Evolutionary conservation across 2,113 vertebrate species (phyloP), one percentile per base, ranked within the genome.

Genomic region (Antennarius striatus): DNA sequence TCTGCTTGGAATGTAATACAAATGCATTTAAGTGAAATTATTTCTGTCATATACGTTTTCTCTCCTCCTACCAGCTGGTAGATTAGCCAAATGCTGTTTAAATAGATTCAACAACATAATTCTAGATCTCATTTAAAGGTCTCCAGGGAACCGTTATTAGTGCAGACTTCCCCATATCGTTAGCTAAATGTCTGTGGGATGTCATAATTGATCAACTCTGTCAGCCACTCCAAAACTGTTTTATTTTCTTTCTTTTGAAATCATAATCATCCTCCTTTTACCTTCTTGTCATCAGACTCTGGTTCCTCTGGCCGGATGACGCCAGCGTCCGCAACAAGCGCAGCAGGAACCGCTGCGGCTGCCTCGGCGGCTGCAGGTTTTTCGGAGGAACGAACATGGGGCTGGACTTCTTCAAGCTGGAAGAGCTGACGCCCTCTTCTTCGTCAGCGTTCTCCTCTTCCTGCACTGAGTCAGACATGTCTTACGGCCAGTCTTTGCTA

Each of bases 271-370:
- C 45, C 16, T 9, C 9, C 12, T 1, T 15, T n/a, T 29, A 0
- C 32, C 11, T 6, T 36, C 3, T 14, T 50, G 39, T 50, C 29
- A 4, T 57, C 68, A 99, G 98, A 59, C 88, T 99, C 50, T 99
- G 97, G 96, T 99, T 98, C 90, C 88, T 99, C 71, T 99, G 98
- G 98, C 96, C 96, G 8, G 96, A 99, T 12, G 96, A 98, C 16
- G 88, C 89, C 4, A 71, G 69, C 36, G 69, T 93, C 75, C 93
- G 93, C 64, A 95, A 92, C 78, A 98, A 95, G 83, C 94, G 95
- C 57, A 94, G 93, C 82, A 94, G 91, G 84, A 96, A 95, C 88
- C 96, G 94, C 50, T 99, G 98, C 69, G 98, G 98, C 61, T 99
- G 97, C 79, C 95, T 99, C 0, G 97, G 97, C 42, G 98, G 98